Percentiles rank a stretch among this genome's conserved stretches.
These are phyloP conservation scores for Cryptus viduatorius DNA, from an alignment of 2,888 invertebrate species.

Conservation along the genomic window DNA sequence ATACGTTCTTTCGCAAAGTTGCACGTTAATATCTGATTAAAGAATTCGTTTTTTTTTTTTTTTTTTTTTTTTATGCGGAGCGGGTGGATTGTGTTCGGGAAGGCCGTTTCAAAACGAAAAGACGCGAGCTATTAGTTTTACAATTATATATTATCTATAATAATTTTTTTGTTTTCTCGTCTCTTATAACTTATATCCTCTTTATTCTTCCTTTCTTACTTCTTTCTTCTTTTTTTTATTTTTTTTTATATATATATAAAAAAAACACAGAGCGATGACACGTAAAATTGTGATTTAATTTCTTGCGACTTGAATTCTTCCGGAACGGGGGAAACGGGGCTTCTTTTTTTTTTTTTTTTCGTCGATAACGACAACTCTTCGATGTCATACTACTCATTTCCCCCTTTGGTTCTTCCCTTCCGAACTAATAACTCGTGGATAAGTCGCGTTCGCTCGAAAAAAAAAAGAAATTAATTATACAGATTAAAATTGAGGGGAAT, in stretches of 20 bases:
- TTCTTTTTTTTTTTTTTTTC: conserved; percentile 17
- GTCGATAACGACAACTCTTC: conserved; percentile 23
- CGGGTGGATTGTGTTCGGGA: conserved; percentile 60
- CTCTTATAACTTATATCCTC: conserved; percentile 78
- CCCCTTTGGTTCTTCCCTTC: conserved; percentile 15
- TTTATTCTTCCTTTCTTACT: conserved; percentile 71
- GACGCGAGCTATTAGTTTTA: conserved; percentile 76
- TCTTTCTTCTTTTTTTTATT: conserved; percentile 70
- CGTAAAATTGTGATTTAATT: conserved; percentile 70
- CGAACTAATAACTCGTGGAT: conserved; percentile 35
- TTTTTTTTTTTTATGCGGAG: conserved; percentile 29
- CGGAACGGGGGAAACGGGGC: conserved; percentile 24
- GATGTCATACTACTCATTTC: conserved; percentile 30
- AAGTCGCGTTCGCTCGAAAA: conserved; percentile 75
- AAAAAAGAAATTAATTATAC: conserved; percentile 60
- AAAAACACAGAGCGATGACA: conserved; percentile 80
- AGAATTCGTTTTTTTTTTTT: background rate
- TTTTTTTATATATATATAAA: conserved; percentile 72
- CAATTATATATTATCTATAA: conserved; percentile 83
- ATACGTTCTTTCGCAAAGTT: conserved; percentile 33
- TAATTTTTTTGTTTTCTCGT: conserved; percentile 75
- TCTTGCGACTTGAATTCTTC: conserved; percentile 36
- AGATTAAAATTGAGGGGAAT: conserved; percentile 67
- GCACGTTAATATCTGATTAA: conserved; percentile 25
- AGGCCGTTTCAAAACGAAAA: conserved; percentile 76